Percentiles rank a stretch among this genome's conserved stretches.
These are phyloP conservation scores for Tympanoctomys barrerae DNA, from an alignment of 2,797 vertebrate species.

Conservation along the genomic window DNA sequence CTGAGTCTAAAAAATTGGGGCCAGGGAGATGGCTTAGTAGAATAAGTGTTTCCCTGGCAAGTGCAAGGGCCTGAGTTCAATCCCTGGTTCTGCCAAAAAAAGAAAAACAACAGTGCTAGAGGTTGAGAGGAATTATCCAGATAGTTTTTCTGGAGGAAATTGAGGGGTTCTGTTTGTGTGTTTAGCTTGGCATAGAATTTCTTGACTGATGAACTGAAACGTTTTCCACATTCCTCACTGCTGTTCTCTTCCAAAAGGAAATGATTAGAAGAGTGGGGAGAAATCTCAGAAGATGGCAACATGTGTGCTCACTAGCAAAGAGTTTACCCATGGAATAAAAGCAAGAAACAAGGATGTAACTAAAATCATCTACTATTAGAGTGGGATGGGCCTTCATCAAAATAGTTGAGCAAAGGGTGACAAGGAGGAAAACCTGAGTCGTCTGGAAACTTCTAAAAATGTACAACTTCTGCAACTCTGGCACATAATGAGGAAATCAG, in stretches of 20 bases:
- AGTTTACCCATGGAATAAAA: slow-evolving; percentile 2
- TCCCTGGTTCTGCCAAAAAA: no score
- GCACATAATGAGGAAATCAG: background rate
- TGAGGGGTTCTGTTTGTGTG: background rate
- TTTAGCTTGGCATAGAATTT: background rate
- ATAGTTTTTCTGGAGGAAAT: background rate
- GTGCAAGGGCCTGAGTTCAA: no score
- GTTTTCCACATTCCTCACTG: background rate
- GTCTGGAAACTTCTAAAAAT: background rate
- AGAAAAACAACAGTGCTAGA: background rate
- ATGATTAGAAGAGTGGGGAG: background rate
- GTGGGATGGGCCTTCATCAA: background rate
- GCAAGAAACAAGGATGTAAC: background rate
- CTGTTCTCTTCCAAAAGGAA: background rate
- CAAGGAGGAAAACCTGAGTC: background rate
- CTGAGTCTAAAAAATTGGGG: background rate
- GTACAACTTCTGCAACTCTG: background rate
- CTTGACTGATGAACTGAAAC: background rate
- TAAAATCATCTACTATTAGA: background rate
- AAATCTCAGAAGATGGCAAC: background rate
- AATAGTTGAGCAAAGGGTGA: background rate
- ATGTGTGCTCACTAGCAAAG: background rate
- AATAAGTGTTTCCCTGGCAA: no score
- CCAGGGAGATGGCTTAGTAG: no score
- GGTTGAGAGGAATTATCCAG: background rate